These are phyloP conservation scores for Gymnobelideus leadbeateri DNA, from an alignment of 2,113 vertebrate genomes.

Conservation along the genomic window DNA sequence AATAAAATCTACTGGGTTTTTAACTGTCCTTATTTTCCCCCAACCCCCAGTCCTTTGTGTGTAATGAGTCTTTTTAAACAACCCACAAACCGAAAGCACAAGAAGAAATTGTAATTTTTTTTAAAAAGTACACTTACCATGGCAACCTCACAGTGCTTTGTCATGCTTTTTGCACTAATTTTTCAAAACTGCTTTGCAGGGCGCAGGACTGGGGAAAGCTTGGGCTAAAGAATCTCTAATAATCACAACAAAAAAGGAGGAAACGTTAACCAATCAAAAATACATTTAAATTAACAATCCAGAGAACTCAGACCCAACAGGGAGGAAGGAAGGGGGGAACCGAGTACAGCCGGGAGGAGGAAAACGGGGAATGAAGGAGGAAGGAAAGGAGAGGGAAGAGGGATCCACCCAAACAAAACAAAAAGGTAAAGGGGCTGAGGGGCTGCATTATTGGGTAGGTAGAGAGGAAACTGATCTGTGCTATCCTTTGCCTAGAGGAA, in stretches of 20 bases:
- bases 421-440: slow-evolving; percentile 34
- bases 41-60: slow-evolving; percentile 69
- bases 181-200: slow-evolving; percentile 76
- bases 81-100: slow-evolving; percentile 50
- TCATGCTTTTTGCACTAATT: slow-evolving; percentile 80
- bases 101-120: slow-evolving; percentile 67
- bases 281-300: slow-evolving; percentile 65
- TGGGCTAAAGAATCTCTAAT: slow-evolving; percentile 65
- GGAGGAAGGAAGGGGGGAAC: slow-evolving; percentile 19
- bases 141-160: slow-evolving; percentile 82
- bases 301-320: slow-evolving; percentile 22
- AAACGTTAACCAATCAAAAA: slow-evolving; percentile 58
- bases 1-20: slow-evolving; percentile 43
- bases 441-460: slow-evolving; percentile 15
- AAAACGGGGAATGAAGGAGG: neutral
- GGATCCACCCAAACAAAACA: slow-evolving; percentile 51
- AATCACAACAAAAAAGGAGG: slow-evolving; percentile 70
- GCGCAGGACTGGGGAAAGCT: slow-evolving; percentile 68
- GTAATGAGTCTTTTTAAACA: slow-evolving; percentile 48
- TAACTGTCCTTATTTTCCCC: slow-evolving; percentile 36
- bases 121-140: slow-evolving; percentile 84
- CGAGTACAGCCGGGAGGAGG: neutral
- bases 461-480: slow-evolving; percentile 65
- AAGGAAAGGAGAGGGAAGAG: neutral
- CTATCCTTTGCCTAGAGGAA: neutral